Evolutionary conservation across 2,888 invertebrate genomes (phyloP), one percentile per base, ranked within the genome.

Genomic region (Epiblema foenella): DNA sequence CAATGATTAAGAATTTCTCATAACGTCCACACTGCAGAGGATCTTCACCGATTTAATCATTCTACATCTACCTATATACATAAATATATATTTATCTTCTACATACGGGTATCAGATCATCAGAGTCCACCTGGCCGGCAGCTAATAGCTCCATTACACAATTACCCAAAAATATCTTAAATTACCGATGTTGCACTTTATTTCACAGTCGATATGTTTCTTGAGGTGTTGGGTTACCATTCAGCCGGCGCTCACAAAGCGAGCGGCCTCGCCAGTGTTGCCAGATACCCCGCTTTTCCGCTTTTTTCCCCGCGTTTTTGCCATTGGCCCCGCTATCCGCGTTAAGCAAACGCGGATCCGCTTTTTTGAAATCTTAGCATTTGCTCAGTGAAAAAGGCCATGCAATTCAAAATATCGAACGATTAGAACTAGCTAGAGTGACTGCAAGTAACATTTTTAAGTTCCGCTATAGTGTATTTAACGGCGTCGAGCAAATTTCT

Each of bases 141-240:
- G 56, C 54, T 15, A 51, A 51, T 18, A 57, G 56, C 42, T 54
- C 24, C 24, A 37, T 51, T 33, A 42, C 64, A 52, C 64, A 52
- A 64, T 58, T 68, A 60, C 60, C 59, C 17, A 51, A 63, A 60
- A 71, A 49, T 54, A 54, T 71, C 66, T 71, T 71, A 66, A 71
- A 66, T 71, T 71, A 71, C 70, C 66, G 46, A 60, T 71, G 68
- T 68, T 68, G 56, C 63, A 65, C 24, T 63, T 54, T 71, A 71
- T 60, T 71, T 71, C 56, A 71, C 70, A 71, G 70, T 66, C 70
- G 70, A 71, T 71, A 66, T 66, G 63, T 74, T 68, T 68, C 56
- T 69, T 5, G 63, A 74, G 72, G 77, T 78, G 78, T 79, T 71
- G 76, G 66, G 70, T 78, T 78, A 74, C 77, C 65, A 37, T 59